Evolutionary conservation across 2,113 vertebrate species (phyloP).

Genomic region (Oryzias javanicus): DNA sequence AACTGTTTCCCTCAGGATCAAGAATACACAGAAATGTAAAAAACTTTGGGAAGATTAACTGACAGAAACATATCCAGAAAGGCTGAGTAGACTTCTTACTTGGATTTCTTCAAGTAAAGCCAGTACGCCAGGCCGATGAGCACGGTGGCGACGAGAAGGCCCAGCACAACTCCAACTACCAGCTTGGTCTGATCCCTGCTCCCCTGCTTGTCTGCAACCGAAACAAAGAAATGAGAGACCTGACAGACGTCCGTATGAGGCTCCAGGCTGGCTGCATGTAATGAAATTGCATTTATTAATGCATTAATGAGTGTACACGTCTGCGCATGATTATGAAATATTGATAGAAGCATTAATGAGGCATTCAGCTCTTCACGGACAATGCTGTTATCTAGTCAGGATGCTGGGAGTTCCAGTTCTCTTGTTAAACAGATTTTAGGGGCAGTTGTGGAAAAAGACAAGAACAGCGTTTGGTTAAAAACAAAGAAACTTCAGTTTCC

Average conservation of each 20-base stretch:
- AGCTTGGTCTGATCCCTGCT: constrained; percentile 84
- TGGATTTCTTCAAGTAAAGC: constrained; percentile 92
- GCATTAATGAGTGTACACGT: constrained; percentile 57
- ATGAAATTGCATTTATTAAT: constrained; percentile 12
- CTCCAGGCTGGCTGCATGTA: constrained; percentile 3
- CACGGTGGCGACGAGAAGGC: constrained; percentile 84
- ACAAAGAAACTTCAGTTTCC: constrained; percentile 18
- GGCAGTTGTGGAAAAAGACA: constrained; percentile 22
- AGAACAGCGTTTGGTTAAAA: constrained; percentile 31
- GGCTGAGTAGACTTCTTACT: constrained; percentile 76
- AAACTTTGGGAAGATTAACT: background rate
- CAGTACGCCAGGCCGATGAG: constrained; percentile 86
- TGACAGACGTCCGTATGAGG: constrained; percentile 4
- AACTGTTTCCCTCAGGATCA: background rate
- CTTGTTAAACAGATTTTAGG: constrained; percentile 4
- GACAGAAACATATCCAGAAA: background rate
- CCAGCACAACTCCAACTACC: constrained; percentile 90
- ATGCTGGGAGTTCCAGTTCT: constrained; percentile 70
- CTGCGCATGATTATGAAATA: constrained; percentile 52
- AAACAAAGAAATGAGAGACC: constrained; percentile 13
- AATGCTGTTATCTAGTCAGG: constrained; percentile 66
- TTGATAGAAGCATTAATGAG: constrained; percentile 43
- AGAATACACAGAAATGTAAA: background rate
- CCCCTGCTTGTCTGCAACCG: constrained; percentile 55
- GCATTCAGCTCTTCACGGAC: constrained; percentile 22